Conservation (phyloP, 2,797 vertebrate species). For the Amblyraja radiata region DNA sequence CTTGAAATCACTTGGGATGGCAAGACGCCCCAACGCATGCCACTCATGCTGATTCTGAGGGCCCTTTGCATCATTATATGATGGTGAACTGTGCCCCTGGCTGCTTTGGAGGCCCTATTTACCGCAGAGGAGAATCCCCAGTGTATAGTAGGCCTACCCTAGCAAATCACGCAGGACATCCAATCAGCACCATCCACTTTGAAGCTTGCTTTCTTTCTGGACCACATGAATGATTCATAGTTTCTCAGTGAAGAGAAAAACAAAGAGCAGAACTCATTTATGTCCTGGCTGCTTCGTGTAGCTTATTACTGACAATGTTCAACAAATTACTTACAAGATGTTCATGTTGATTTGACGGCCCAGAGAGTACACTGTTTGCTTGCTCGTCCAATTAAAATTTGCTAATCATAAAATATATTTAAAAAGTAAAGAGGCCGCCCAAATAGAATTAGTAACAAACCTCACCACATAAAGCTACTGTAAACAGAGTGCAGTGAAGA, state of each 20-base stretch:
- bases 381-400: slow-evolving; percentile 37
- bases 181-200: slow-evolving; percentile 56
- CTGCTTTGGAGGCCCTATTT: slow-evolving; percentile 48
- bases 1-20: slow-evolving; percentile 50
- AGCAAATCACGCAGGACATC: slow-evolving; percentile 54
- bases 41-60: slow-evolving; percentile 50
- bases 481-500: slow-evolving; percentile 26
- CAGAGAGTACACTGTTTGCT: slow-evolving; percentile 40
- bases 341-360: slow-evolving; percentile 35
- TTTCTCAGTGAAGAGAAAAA: slow-evolving; percentile 41
- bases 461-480: slow-evolving; percentile 8
- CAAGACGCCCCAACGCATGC: slow-evolving; percentile 49
- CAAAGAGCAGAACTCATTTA: slow-evolving; percentile 48
- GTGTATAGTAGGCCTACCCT: slow-evolving; percentile 54
- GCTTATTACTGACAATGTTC: slow-evolving; percentile 48
- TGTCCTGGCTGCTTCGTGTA: slow-evolving; percentile 43
- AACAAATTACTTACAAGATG: slow-evolving; percentile 54
- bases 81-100: slow-evolving; percentile 53
- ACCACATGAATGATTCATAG: slow-evolving; percentile 56
- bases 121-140: slow-evolving; percentile 48
- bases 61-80: slow-evolving; percentile 53
- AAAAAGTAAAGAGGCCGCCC: slow-evolving; percentile 30
- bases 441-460: slow-evolving; percentile 28
- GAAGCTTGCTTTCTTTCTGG: slow-evolving; percentile 49
- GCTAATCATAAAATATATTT: slow-evolving; percentile 37